phyloP scores from a whole-genome alignment of 2,888 invertebrate species.

The Epistrophella euchroma region DNA sequence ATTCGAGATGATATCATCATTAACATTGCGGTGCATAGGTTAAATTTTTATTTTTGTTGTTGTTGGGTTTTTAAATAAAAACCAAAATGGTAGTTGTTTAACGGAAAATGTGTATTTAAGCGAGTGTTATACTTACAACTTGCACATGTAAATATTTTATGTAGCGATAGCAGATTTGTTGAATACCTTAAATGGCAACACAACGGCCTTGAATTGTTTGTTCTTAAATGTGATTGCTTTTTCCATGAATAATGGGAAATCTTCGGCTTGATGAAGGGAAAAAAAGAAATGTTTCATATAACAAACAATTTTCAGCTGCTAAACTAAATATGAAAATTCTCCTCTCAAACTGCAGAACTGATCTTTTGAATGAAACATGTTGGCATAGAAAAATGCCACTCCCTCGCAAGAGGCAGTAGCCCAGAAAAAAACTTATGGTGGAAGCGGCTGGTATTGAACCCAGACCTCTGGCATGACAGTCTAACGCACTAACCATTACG shows the following conservation, averaged over 20 bases:
- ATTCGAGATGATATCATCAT: constrained; percentile 74
- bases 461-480: no score
- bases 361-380: no score
- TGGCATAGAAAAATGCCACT: no score
- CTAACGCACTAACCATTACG: no score
- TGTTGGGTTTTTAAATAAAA: constrained; percentile 17
- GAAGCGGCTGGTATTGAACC: no score
- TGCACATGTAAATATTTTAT: constrained; percentile 14
- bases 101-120: constrained; percentile 55
- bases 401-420: no score
- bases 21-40: constrained; percentile 32
- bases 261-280: not conserved
- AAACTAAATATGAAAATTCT: no score
- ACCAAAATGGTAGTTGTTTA: constrained; percentile 73
- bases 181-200: constrained; percentile 41
- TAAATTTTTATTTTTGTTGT: constrained; percentile 26
- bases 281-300: no score
- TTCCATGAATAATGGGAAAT: not conserved
- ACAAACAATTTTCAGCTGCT: no score
- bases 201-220: constrained; percentile 44
- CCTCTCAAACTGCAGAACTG: no score
- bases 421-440: no score
- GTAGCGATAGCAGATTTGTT: not conserved
- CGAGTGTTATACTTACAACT: not conserved
- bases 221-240: constrained; percentile 28